Evolutionary conservation across 2,113 vertebrate genomes (phyloP), one percentile per base, ranked within the genome.

Genomic region (Silurus meridionalis): DNA sequence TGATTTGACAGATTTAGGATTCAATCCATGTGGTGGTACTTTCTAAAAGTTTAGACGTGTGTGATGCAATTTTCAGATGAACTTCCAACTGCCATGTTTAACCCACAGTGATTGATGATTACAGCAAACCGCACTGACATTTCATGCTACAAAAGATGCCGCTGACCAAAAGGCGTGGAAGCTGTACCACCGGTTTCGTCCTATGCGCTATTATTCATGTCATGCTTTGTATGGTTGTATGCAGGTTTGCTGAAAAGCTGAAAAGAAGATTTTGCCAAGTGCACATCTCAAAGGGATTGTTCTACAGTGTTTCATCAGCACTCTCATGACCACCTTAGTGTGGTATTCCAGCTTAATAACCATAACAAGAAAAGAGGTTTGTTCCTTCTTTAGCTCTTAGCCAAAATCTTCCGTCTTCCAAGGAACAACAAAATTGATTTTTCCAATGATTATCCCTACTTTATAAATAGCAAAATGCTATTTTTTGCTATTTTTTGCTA

Each of bases 81-180:
- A 37, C 52, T 55, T 25, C 5, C 52, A 64, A 64, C 28, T 15
- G 46, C 23, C 61, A 57, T 14, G n/a, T 55, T 55, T 69, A 72
- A 69, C 21, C 25, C 55, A 14, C 50, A 66, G n/a, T 84, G 66
- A 67, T 23, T 25, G 50, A 25, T 15, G 52, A 77, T 77, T 74
- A 6, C 5, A 15, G 50, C 2, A 25, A 25, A 55, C 10, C 53
- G 50, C 72, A 25, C n/a, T 71, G 17, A 50, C 46, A 21, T 50
- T 82, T 50, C 9, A 48, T 13, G 37, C 13, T 58, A 53, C 61
- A 63, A 85, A 81, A 50, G 28, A 23, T 13, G 25, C 6, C 63
- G 82, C 74, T 74, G 72, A 83, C 48, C 15, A 53, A 82, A 37
- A 77, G 80, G 80, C 37, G 9, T 60, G 58, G 75, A 60, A 58